These are phyloP conservation scores for Tupaia tana DNA, from an alignment of 2,113 vertebrate species.

Conservation along the genomic window DNA sequence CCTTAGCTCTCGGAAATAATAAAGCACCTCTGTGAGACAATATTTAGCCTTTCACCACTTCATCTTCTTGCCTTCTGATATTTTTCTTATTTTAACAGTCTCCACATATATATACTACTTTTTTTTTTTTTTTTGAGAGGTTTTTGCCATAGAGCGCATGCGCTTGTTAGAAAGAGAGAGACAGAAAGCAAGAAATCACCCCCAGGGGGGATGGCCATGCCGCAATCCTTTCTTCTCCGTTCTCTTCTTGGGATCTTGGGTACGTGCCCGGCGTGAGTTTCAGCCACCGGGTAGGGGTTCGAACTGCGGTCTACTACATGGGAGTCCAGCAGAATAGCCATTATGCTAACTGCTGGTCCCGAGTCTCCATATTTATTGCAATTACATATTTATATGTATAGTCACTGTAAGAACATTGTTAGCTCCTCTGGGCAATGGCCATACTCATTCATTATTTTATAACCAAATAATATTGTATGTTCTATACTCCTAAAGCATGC, in stretches of 20 bases:
- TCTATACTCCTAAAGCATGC: not conserved
- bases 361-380: not conserved
- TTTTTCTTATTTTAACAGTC: not conserved
- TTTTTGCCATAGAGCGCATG: no score
- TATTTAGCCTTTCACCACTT: not conserved
- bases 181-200: no score
- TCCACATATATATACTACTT: not conserved
- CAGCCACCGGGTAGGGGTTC: no score
- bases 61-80: not conserved
- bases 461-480: not conserved
- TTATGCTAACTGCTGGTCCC: no score
- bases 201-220: no score
- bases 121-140: no score
- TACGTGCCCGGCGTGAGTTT: no score
- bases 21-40: not conserved
- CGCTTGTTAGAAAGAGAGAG: no score
- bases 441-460: not conserved
- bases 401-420: not conserved
- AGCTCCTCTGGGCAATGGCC: not conserved
- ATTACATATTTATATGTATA: not conserved
- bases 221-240: no score
- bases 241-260: no score
- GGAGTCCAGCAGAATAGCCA: no score
- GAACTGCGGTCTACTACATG: no score
- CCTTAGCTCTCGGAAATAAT: not conserved